Base-by-base conservation (phyloP, 2,113 vertebrate species). In the Stegostoma tigrinum region DNA sequence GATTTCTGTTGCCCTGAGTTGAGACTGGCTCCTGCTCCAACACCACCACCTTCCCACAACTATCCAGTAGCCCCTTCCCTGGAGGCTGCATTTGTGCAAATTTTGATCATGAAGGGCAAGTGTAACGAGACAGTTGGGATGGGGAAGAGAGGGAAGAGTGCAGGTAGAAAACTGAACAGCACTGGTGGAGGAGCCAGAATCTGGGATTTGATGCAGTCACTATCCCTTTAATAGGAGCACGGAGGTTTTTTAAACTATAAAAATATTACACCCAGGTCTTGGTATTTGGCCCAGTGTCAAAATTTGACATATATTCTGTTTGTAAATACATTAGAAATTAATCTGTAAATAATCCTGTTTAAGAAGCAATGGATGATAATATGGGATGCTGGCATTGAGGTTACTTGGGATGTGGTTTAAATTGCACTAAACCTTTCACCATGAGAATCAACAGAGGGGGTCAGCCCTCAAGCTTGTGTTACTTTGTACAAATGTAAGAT, bases 401-500 rank as follows among this genome's bases (percentile, higher is more conserved):
- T 72, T 72, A n/a, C 27, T 72, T 34, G 94, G 68, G 67, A 72
- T 52, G 38, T 70, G 93, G 93, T 72, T 70, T 95, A 72, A 95
- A 72, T 95, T 95, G 94, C 94, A 95, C 94, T 95, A 72, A 72
- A 72, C 68, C 94, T 72, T 72, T 70, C 34, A 95, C 67, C 68
- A 52, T 34, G 45, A 34, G 24, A 75, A 27, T 70, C 45, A 66
- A 3, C 87, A 30, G 67, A 27, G 45, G 34, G 90, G 94, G n/a
- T 5, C 91, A 24, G n/a, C n/a, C 55, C 66, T 45, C 2, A 42
- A 61, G 8, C 38, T 67, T 94, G 21, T 67, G 38, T 94, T 45
- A 72, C 27, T 27, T 95, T 95, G 94, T 72, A 95, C 68, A 95
- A 75, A 95, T 95, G 94, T 75, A 95, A 95, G 42, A 95, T 95